phyloP scores from a whole-genome alignment of 2,797 vertebrate genomes.

The Lutjanus campechanus region DNA sequence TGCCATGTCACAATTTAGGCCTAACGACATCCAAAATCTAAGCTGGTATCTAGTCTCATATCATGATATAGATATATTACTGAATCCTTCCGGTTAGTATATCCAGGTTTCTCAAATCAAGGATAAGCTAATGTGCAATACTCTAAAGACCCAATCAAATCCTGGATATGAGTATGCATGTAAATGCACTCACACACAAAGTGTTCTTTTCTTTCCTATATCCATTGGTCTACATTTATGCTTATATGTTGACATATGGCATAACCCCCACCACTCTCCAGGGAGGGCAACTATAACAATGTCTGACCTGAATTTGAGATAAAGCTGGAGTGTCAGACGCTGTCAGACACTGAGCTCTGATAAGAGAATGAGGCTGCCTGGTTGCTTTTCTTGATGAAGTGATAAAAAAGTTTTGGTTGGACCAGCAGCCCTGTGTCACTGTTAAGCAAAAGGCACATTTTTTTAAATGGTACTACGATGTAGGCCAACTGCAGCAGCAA shows the following conservation, averaged over 20 bases:
- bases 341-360: slow-evolving; percentile 42
- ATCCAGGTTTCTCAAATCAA: too few relatives aligned
- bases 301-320: slow-evolving; percentile 80
- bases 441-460: slow-evolving; percentile 20
- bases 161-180: too few relatives aligned
- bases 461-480: neutral
- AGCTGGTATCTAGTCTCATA: too few relatives aligned
- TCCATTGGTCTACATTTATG: slow-evolving; percentile 13
- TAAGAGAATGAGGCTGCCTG: slow-evolving; percentile 28
- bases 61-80: too few relatives aligned
- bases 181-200: neutral
- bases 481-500: slow-evolving; percentile 24
- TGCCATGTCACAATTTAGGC: too few relatives aligned
- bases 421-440: slow-evolving; percentile 9
- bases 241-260: slow-evolving; percentile 78
- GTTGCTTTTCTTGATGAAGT: slow-evolving; percentile 28
- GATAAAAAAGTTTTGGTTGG: slow-evolving; percentile 40
- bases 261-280: slow-evolving; percentile 63
- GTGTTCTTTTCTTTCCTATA: neutral
- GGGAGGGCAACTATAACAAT: slow-evolving; percentile 71
- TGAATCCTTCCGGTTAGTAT: too few relatives aligned
- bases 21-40: too few relatives aligned
- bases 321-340: slow-evolving; percentile 61
- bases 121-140: too few relatives aligned
- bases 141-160: too few relatives aligned